Conservation (phyloP, 1,140 invertebrate species). For the Eupeodes corollae region DNA sequence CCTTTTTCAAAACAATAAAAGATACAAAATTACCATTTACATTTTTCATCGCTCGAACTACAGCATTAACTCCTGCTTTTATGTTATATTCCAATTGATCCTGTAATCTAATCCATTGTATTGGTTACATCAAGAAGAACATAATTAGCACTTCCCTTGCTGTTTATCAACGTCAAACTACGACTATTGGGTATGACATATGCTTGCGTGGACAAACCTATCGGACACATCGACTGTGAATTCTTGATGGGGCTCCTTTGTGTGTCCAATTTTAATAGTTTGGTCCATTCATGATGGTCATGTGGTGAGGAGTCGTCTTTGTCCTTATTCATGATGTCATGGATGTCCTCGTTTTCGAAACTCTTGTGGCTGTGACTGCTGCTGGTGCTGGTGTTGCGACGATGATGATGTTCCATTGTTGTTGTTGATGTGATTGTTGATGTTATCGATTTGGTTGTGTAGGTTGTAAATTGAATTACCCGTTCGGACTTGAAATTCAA, state of each 20-base stretch:
- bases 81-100: no score
- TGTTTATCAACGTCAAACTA: slow-evolving; percentile 33
- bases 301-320: neutral
- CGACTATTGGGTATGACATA: slow-evolving; percentile 31
- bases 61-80: no score
- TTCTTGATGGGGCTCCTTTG: slow-evolving; percentile 31
- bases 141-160: slow-evolving; percentile 1
- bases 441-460: slow-evolving; percentile 10
- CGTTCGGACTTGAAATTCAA: slow-evolving; percentile 9
- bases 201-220: slow-evolving; percentile 24
- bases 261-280: slow-evolving; percentile 17
- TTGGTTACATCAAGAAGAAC: slow-evolving; percentile 1
- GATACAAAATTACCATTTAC: no score
- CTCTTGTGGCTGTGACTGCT: slow-evolving; percentile 2
- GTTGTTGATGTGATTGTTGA: slow-evolving; percentile 17
- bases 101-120: neutral
- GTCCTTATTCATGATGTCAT: neutral
- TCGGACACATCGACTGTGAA: slow-evolving; percentile 33
- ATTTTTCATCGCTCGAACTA: no score
- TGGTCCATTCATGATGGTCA: slow-evolving; percentile 16
- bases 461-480: neutral
- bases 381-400: slow-evolving; percentile 5
- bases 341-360: neutral
- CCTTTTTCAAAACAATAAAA: no score
- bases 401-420: slow-evolving; percentile 15